Evolutionary conservation across 2,113 vertebrate species (phyloP).

Genomic region (Channa argus): DNA sequence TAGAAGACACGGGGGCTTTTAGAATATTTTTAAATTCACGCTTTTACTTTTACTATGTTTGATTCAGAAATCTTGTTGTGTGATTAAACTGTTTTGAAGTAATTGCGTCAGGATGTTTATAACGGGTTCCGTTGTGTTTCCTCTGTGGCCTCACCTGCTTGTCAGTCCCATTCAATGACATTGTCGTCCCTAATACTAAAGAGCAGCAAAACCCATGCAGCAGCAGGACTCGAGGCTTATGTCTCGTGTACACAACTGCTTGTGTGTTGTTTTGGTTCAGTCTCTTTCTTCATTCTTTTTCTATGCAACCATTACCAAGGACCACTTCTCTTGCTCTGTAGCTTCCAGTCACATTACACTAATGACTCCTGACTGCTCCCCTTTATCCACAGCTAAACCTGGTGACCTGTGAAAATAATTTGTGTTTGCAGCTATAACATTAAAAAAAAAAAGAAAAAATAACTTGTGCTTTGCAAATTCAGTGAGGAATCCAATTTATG

Average conservation of each 20-base stretch:
- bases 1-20: neutral
- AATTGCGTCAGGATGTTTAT: conserved; percentile 66
- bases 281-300: conserved; percentile 10
- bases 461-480: neutral
- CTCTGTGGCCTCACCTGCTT: conserved; percentile 37
- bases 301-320: neutral
- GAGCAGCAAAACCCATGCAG: neutral
- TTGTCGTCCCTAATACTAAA: conserved; percentile 31
- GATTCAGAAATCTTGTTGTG: conserved; percentile 46
- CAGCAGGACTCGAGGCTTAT: neutral
- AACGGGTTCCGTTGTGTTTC: conserved; percentile 35
- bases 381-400: conserved; percentile 33
- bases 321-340: neutral
- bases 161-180: conserved; percentile 13
- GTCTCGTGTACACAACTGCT: conserved; percentile 6
- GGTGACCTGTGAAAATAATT: conserved; percentile 6
- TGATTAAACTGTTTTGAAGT: conserved; percentile 33
- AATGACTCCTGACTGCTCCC: conserved; percentile 6
- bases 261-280: conserved; percentile 33
- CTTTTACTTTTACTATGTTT: too few species aligned
- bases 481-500: neutral
- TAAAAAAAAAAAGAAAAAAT: neutral
- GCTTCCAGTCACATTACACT: conserved; percentile 17
- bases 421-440: neutral
- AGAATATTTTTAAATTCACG: neutral